A percentile compares a stretch with the other conserved stretches of the same genome.
Evolutionary conservation across 2,888 invertebrate genomes (phyloP).

Genomic region (Torymus auratus): DNA sequence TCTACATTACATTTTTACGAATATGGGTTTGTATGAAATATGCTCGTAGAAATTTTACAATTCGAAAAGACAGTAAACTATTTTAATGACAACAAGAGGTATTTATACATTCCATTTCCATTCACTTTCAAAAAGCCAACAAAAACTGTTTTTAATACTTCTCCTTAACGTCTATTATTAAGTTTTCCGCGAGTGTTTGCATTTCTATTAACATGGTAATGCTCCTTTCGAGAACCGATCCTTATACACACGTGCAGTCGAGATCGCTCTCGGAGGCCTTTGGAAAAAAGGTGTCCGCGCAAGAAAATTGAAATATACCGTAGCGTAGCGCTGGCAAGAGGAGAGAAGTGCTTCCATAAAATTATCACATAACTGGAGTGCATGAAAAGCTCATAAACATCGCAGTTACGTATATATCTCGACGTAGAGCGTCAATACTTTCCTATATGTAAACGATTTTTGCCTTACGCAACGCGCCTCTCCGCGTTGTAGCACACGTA

Average conservation of each 20-base stretch:
- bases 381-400: slow-evolving; percentile 51
- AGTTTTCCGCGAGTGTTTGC: neutral
- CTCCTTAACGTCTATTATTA: neutral
- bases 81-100: too few species aligned
- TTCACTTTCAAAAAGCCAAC: neutral
- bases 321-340: neutral
- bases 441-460: slow-evolving; percentile 46
- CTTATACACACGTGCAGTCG: neutral
- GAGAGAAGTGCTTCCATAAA: slow-evolving; percentile 44
- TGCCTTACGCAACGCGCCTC: slow-evolving; percentile 35
- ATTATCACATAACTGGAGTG: slow-evolving; percentile 50
- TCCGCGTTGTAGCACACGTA: neutral
- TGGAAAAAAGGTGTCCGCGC: slow-evolving; percentile 19
- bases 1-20: too few species aligned
- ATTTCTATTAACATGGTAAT: neutral
- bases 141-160: neutral
- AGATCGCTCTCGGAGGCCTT: neutral
- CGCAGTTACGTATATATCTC: slow-evolving; percentile 38
- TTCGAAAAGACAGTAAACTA: too few species aligned
- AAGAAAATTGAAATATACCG: slow-evolving; percentile 39
- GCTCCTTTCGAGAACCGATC: neutral
- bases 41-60: too few species aligned
- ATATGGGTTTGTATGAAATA: too few species aligned
- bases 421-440: slow-evolving; percentile 33
- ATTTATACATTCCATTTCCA: neutral